These are phyloP conservation scores for Oryzaephilus surinamensis DNA, from an alignment of 1,140 invertebrate genomes.

Conservation along the genomic window DNA sequence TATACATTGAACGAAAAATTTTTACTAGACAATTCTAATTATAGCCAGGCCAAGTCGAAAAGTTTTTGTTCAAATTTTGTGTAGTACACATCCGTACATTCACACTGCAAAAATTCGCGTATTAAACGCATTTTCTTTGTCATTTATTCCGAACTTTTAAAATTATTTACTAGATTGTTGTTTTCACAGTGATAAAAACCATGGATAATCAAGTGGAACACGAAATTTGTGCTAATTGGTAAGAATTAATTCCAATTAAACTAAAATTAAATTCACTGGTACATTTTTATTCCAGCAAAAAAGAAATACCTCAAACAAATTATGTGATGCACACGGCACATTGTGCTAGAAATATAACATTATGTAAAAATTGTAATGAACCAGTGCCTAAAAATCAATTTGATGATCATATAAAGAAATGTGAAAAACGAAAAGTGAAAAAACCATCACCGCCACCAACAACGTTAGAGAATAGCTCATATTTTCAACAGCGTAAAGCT, in stretches of 20 bases:
- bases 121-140: no score
- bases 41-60: no score
- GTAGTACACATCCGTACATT: no score
- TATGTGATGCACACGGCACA: conserved; percentile 36
- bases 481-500: conserved; percentile 21
- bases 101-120: no score
- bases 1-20: no score
- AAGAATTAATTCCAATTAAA: conserved; percentile 12
- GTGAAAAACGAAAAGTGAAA: conserved; percentile 12
- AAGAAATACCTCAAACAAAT: conserved; percentile 34
- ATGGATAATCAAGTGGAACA: conserved; percentile 26
- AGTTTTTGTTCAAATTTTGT: no score
- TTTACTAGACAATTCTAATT: no score
- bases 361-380: conserved; percentile 32
- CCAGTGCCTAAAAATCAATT: conserved; percentile 29
- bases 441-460: conserved; percentile 15
- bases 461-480: conserved; percentile 22
- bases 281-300: conserved; percentile 29
- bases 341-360: conserved; percentile 32
- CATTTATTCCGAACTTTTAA: no score
- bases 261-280: not conserved
- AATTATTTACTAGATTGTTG: no score
- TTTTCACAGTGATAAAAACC: no score
- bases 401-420: conserved; percentile 25
- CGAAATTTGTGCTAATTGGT: conserved; percentile 32